Percentiles rank a stretch among this genome's conserved stretches.
Evolutionary conservation across 35 echinoderm and acorn worm genomes (phyloP).

Genomic region (Apostichopus parvimensis): DNA sequence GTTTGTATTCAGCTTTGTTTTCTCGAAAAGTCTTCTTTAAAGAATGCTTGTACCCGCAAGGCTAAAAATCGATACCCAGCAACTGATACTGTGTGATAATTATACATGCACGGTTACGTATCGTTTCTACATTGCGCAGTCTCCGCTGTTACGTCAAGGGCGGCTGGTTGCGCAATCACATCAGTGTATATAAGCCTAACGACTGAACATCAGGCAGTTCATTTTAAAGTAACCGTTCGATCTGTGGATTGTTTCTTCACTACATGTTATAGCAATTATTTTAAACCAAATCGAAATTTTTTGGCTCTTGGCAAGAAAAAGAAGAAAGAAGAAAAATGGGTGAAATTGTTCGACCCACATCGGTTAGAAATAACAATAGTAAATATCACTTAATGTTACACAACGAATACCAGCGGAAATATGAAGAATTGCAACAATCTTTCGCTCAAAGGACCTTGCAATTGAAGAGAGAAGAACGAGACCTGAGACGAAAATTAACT

Average conservation of each 20-base stretch:
- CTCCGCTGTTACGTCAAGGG: background rate
- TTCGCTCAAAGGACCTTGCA: background rate
- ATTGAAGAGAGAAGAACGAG: background rate
- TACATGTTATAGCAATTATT: background rate
- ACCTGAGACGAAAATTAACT: background rate
- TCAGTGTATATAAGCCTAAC: background rate
- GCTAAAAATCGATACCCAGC: background rate
- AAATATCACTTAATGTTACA: constrained; percentile 23
- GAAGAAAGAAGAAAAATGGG: background rate
- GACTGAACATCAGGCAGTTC: background rate
- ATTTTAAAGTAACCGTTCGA: background rate
- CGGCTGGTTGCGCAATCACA: background rate
- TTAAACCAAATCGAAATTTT: background rate
- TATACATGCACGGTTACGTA: background rate
- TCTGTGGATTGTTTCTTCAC: background rate
- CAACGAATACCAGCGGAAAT: constrained; percentile 16
- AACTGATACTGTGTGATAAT: background rate
- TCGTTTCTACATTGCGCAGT: background rate
- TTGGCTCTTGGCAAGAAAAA: background rate
- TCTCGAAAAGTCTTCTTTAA: background rate
- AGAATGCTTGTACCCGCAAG: background rate
- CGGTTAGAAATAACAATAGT: background rate
- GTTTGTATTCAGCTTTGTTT: background rate
- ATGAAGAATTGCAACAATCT: constrained; percentile 8
- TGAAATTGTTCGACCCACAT: background rate